Evolutionary conservation across 2,888 invertebrate genomes (phyloP).

Genomic region (Autographa pulchrina): DNA sequence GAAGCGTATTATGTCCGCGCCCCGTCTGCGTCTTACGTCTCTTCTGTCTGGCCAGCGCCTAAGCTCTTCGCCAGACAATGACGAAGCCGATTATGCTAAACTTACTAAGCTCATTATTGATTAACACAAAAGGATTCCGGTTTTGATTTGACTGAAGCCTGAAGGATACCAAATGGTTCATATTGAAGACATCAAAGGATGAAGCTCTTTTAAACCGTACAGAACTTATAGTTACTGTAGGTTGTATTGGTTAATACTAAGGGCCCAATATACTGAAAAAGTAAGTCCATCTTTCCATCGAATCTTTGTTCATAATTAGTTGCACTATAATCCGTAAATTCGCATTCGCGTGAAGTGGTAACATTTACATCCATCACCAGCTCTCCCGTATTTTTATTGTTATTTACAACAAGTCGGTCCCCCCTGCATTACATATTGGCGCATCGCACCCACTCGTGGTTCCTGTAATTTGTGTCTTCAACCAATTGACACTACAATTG

Average conservation of each 20-base stretch:
- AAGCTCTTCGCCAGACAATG: background rate
- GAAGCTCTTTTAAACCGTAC: too few species aligned
- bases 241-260: too few species aligned
- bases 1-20: too few species aligned
- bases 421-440: constrained; percentile 6
- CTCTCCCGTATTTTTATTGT: background rate
- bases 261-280: too few species aligned
- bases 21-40: too few species aligned
- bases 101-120: background rate
- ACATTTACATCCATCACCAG: background rate
- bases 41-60: too few species aligned
- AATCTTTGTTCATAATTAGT: too few species aligned
- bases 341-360: too few species aligned
- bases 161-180: background rate
- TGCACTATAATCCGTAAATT: too few species aligned
- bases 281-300: too few species aligned
- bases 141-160: background rate
- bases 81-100: background rate
- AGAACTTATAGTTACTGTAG: too few species aligned
- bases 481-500: constrained; percentile 37
- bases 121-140: background rate
- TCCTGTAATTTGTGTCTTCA: constrained; percentile 37
- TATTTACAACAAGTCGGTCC: background rate
- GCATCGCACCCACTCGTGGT: constrained; percentile 1
- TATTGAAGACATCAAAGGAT: background rate